Evolutionary conservation across 2,113 vertebrate genomes (phyloP).

Genomic region (Haemorhous mexicanus): DNA sequence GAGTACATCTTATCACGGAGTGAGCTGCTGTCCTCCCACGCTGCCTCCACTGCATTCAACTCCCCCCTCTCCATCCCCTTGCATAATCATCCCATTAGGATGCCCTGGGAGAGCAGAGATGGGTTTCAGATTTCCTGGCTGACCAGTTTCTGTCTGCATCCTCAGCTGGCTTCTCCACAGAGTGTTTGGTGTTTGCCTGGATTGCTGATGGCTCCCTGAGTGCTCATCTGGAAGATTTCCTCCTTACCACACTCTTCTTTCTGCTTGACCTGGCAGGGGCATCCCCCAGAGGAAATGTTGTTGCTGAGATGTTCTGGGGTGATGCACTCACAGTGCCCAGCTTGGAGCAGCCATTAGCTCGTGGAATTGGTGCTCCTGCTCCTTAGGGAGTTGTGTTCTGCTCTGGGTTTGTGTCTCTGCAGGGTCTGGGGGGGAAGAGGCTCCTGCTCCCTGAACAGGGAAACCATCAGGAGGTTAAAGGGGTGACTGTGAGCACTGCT

Average conservation of each 20-base stretch:
- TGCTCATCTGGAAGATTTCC: background rate
- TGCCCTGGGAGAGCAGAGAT: constrained; percentile 7
- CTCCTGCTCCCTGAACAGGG: background rate
- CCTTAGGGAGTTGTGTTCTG: background rate
- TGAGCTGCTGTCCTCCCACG: constrained; percentile 61
- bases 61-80: constrained; percentile 14
- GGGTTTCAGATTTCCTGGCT: constrained; percentile 30
- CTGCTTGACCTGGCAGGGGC: constrained; percentile 14
- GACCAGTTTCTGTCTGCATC: constrained; percentile 18
- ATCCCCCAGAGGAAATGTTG: background rate
- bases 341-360: background rate
- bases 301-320: background rate
- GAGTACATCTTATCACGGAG: constrained; percentile 33
- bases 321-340: background rate
- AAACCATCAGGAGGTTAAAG: background rate
- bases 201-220: background rate
- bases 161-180: background rate
- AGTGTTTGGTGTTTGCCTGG: background rate
- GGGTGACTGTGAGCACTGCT: fast-evolving
- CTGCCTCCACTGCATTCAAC: constrained; percentile 24
- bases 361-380: constrained; percentile 22
- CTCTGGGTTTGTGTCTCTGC: background rate
- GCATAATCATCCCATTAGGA: constrained; percentile 27
- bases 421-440: background rate
- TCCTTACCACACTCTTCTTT: background rate